Evolutionary conservation across 2,888 invertebrate species (phyloP).

Genomic region (Andrena bucephala): DNA sequence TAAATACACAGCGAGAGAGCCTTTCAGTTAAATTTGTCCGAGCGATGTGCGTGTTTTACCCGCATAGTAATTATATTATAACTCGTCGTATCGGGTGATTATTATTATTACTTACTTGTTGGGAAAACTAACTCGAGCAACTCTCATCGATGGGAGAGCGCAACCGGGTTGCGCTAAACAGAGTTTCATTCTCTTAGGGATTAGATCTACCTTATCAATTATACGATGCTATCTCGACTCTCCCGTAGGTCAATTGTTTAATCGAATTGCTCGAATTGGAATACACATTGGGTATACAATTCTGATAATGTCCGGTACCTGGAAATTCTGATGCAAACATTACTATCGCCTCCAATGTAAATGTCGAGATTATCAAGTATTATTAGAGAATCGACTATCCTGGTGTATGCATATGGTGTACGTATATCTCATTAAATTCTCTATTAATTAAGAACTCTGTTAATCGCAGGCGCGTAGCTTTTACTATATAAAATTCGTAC

Average conservation of each 20-base stretch:
- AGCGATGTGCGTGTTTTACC: slow-evolving; percentile 76
- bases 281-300: slow-evolving; percentile 50
- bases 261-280: slow-evolving; percentile 43
- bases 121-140: too few species aligned
- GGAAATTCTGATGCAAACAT: slow-evolving; percentile 50
- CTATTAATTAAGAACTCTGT: slow-evolving; percentile 14
- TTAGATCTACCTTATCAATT: slow-evolving; percentile 42
- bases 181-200: slow-evolving; percentile 32
- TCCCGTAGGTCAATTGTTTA: slow-evolving; percentile 45
- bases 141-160: neutral
- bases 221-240: slow-evolving; percentile 52
- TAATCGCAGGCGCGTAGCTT: slow-evolving; percentile 29
- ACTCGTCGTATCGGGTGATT: slow-evolving; percentile 23
- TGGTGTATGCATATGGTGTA: neutral
- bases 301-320: slow-evolving; percentile 17
- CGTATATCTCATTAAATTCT: slow-evolving; percentile 17
- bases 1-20: slow-evolving; percentile 46
- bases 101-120: slow-evolving; percentile 28
- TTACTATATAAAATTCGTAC: slow-evolving; percentile 35
- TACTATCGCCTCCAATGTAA: slow-evolving; percentile 36
- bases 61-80: slow-evolving; percentile 68
- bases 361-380: slow-evolving; percentile 34
- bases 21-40: slow-evolving; percentile 44
- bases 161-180: neutral
- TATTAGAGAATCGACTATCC: slow-evolving; percentile 26